Evolutionary conservation across 2,113 vertebrate species (phyloP).

Genomic region (Phycodurus eques): DNA sequence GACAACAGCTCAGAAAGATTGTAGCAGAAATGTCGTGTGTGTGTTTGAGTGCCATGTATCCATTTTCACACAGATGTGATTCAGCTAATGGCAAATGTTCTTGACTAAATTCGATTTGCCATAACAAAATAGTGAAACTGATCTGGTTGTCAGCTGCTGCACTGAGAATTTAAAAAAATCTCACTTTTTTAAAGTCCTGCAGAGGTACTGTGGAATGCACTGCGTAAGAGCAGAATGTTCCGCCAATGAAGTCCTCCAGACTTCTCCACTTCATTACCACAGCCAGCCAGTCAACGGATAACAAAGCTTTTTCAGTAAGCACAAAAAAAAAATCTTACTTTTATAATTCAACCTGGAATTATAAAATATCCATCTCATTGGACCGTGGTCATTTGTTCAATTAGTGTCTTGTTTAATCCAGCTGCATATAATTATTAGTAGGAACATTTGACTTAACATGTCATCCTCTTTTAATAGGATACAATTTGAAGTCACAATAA

Average conservation of each 20-base stretch:
- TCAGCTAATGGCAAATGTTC: slow-evolving; percentile 26
- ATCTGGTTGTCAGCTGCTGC: slow-evolving; percentile 14
- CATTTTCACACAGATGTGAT: slow-evolving; percentile 1
- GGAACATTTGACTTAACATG: slow-evolving; percentile 41
- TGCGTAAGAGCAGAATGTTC: slow-evolving; percentile 37
- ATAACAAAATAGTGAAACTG: slow-evolving; percentile 17
- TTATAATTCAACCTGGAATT: slow-evolving; percentile 39
- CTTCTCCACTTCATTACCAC: slow-evolving; percentile 14
- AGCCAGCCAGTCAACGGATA: slow-evolving; percentile 31
- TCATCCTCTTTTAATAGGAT: slow-evolving; percentile 47
- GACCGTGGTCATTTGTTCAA: slow-evolving; percentile 20
- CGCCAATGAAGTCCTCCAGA: slow-evolving; percentile 53
- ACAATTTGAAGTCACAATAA: slow-evolving; percentile 47
- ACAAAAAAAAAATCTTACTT: neutral
- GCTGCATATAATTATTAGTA: slow-evolving; percentile 34
- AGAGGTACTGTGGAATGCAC: slow-evolving; percentile 25
- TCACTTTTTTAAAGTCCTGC: slow-evolving; percentile 9
- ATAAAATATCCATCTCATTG: slow-evolving; percentile 24
- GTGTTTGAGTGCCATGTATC: slow-evolving; percentile 12
- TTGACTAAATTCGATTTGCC: slow-evolving; percentile 12
- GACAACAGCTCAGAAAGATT: neutral
- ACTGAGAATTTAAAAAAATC: slow-evolving; percentile 24
- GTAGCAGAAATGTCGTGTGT: neutral
- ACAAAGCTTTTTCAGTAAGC: slow-evolving; percentile 1
- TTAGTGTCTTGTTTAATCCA: slow-evolving; percentile 35